These are phyloP conservation scores for Scartelaos histophorus DNA, from an alignment of 2,113 vertebrate species.

Conservation along the genomic window DNA sequence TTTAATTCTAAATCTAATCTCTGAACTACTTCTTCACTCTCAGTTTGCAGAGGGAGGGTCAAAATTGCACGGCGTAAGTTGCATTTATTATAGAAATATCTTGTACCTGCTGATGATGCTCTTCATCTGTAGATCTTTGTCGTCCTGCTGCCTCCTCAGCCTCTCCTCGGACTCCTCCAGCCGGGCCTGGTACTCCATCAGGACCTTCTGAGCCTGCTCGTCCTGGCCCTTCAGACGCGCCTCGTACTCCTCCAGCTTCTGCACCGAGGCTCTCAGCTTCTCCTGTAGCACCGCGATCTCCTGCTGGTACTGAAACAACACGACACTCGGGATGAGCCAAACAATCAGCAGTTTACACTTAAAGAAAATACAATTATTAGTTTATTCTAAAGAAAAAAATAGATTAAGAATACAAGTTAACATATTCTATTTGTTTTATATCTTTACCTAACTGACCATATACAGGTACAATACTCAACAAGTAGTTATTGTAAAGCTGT, in stretches of 20 bases:
- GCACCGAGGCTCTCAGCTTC: slow-evolving; percentile 90
- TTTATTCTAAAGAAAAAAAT: not conserved
- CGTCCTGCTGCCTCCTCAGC: slow-evolving; percentile 94
- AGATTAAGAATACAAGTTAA: not conserved
- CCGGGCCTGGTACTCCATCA: slow-evolving; percentile 95
- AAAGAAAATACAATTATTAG: not conserved
- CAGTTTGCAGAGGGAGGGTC: too few relatives aligned
- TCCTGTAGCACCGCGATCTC: slow-evolving; percentile 94
- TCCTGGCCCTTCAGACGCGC: slow-evolving; percentile 94
- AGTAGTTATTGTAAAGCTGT: too few relatives aligned
- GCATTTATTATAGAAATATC: not conserved
- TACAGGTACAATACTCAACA: too few relatives aligned
- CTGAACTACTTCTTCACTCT: too few relatives aligned
- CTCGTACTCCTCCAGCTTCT: slow-evolving; percentile 97
- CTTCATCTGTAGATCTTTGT: slow-evolving; percentile 99
- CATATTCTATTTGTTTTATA: not conserved
- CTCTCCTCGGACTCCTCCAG: slow-evolving; percentile 96
- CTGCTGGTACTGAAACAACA: slow-evolving; percentile 84
- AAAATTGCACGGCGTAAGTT: too few relatives aligned
- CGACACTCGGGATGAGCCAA: not conserved
- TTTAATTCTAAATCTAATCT: too few relatives aligned
- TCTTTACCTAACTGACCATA: not conserved
- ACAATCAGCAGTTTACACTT: not conserved
- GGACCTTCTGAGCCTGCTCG: slow-evolving; percentile 92
- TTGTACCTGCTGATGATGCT: slow-evolving; percentile 96